Percentiles rank a stretch among this genome's conserved stretches.
These are phyloP conservation scores for cat (Felis catus) DNA, from an alignment of 2,113 vertebrate species.

Conservation along the genomic window F.catus_Fca126_mat1.0 CM031412.1:94544501-94545000, in stretches of 20 bases:
- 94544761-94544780: not conserved
- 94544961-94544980: not conserved
- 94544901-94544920: not conserved
- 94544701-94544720: not conserved
- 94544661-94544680: not conserved
- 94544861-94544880: not conserved
- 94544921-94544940: not conserved
- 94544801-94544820: not conserved
- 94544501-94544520: not conserved
- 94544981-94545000: not conserved
- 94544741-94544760: not conserved
- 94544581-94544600: not conserved
- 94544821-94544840: not conserved
- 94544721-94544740: not conserved
- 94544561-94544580: not conserved
- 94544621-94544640: not conserved
- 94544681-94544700: not conserved
- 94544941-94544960: constrained; percentile 2
- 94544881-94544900: not conserved
- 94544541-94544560: not conserved
- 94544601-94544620: not conserved
- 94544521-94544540: not conserved
- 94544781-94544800: not conserved
- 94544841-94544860: not conserved
- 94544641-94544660: not conserved